Base-by-base conservation (phyloP, 2,888 invertebrate genomes). In the Tillus elongatus region DNA sequence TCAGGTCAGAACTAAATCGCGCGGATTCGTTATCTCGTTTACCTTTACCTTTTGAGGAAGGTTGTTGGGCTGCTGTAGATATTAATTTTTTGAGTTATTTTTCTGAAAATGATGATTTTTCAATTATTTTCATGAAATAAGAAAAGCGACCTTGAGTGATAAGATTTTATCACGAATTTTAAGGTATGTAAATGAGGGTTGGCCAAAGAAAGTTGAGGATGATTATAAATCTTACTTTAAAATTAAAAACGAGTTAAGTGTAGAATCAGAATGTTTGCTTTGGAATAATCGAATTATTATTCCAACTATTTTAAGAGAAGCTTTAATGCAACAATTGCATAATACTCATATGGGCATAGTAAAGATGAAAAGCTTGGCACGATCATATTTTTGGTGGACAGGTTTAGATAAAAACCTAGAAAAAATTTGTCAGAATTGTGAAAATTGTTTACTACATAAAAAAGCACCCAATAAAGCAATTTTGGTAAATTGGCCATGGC, bases 331-430 rank as follows among this genome's bases (percentile, higher is more conserved):
- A 14, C 16, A 32, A 19, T 50, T 49, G 33, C 52, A 51, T 37
- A 41, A n/a, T 13, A 15, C 37, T 8, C 37, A 43, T 30, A 15
- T 37, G 10, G 42, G 37, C 3, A 37, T 42, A 4, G 12, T 38
- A 6, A 41, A 41, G 31, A 38, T 33, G 38, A 46, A 49, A 16
- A 13, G 35, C 4, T 16, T 43, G 2, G 43, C 44, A 8, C 19
- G 46, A 29, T 38, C 41, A 4, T 43, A 40, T 40, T 45, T 41
- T 29, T 50, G 45, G 41, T 47, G 46, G 49, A 44, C 41, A 15
- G 29, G 34, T 2, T 39, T 49, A 2, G 47, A 46, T 24, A 27
- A 36, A 8, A 35, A 42, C 4, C 42, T 42, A 1, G 41, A 47
- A 35, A 13, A 15, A 2, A 15, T 40, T 4, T 34, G 15, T 9